These are phyloP conservation scores for Odontamblyopus lacepedii DNA, from an alignment of 2,797 vertebrate genomes.

Conservation along the genomic window DNA sequence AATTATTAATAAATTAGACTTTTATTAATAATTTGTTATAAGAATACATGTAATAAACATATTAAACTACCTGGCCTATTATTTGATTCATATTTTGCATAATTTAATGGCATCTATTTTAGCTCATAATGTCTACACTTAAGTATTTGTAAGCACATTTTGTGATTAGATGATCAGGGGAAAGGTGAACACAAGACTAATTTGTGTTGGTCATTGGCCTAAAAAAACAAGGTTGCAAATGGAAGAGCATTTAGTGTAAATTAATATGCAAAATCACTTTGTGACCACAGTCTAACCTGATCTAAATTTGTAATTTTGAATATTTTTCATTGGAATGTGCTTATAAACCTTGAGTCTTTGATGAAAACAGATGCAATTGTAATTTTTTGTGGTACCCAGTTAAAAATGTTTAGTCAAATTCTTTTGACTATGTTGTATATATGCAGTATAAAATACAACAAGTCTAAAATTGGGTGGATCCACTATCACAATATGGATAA, in stretches of 20 bases:
- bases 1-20: conserved; percentile 28
- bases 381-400: conserved; percentile 3
- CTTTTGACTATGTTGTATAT: conserved; percentile 21
- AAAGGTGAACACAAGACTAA: not conserved
- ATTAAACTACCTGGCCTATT: not conserved
- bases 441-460: conserved; percentile 20
- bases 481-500: conserved; percentile 42
- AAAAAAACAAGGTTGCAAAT: not conserved
- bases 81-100: conserved; percentile 3
- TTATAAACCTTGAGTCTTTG: conserved; percentile 27
- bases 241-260: not conserved
- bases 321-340: conserved; percentile 24
- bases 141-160: conserved; percentile 40
- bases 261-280: not conserved
- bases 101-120: not conserved
- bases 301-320: not conserved
- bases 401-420: conserved; percentile 17
- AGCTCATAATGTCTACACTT: conserved; percentile 11
- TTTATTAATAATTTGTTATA: conserved; percentile 24
- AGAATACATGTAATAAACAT: not conserved
- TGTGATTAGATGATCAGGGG: conserved; percentile 14
- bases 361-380: conserved; percentile 33
- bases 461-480: conserved; percentile 16
- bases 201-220: not conserved
- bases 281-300: not conserved